A percentile compares a stretch with the other conserved stretches of the same genome.
phyloP scores from a whole-genome alignment of 1,140 invertebrate genomes.

The Scaptomyza montana region DNA sequence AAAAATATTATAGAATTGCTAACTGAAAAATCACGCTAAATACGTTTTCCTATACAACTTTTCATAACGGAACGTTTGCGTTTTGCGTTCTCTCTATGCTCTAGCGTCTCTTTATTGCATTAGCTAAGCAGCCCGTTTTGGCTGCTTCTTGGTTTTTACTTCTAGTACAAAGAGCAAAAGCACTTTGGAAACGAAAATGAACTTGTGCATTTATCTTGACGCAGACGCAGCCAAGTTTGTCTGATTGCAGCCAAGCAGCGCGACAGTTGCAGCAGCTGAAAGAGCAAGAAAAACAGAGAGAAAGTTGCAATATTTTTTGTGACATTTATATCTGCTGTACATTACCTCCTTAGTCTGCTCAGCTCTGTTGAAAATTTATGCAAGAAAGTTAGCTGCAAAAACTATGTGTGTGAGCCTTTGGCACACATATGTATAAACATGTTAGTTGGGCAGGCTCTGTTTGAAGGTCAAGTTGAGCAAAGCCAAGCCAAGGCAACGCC shows the following conservation, averaged over 20 bases:
- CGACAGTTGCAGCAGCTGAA: slow-evolving; percentile 38
- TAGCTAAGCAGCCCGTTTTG: slow-evolving; percentile 42
- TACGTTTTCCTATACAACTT: not conserved
- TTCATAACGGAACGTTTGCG: too few species aligned
- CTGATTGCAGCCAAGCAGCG: slow-evolving; percentile 64
- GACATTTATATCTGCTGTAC: slow-evolving; percentile 71
- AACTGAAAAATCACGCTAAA: not conserved
- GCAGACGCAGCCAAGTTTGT: slow-evolving; percentile 45
- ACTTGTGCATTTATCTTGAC: slow-evolving; percentile 81
- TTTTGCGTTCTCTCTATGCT: not conserved
- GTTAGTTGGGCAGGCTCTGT: slow-evolving; percentile 38
- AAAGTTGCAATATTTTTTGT: slow-evolving; percentile 73
- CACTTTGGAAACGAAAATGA: slow-evolving; percentile 67
- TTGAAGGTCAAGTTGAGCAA: slow-evolving; percentile 61
- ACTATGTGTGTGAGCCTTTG: slow-evolving; percentile 22
- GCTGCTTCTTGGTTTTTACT: not conserved
- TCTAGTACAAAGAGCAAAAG: slow-evolving; percentile 40
- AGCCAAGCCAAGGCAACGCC: slow-evolving; percentile 4
- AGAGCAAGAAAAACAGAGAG: not conserved
- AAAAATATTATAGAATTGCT: too few species aligned
- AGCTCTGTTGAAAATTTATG: slow-evolving; percentile 62
- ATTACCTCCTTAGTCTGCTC: not conserved
- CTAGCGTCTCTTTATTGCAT: not conserved
- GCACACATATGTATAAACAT: slow-evolving; percentile 14
- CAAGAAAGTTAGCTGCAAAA: slow-evolving; percentile 66